Evolutionary conservation across 2,113 vertebrate genomes (phyloP), one percentile per base, ranked within the genome.

Genomic region (Muntiacus muntjak): DNA sequence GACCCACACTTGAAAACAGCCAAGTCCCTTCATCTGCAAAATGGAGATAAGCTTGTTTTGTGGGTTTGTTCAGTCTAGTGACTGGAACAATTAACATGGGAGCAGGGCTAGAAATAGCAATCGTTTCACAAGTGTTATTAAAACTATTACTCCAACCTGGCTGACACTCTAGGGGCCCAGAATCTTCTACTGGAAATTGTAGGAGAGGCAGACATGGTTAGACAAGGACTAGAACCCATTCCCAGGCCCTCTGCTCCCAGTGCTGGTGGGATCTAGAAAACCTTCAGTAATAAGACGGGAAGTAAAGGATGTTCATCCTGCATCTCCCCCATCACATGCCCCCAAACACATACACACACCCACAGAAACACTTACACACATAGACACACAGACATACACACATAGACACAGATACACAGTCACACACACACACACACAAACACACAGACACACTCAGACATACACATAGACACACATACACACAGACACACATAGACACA

Each of bases 61-160:
- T 52, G 33, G 33, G 25, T 36, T 87, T 87, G 6, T 87, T 81
- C 55, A 95, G 12, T 83, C 64, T 83, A 23, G 4, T 57, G 47
- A 81, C 55, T 82, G 30, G 93, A 96, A 95, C 52, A 91, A 91
- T 93, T 85, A 89, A n/a, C 64, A 47, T 3, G 23, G 55, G 52
- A 79, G 7, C 30, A 78, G 45, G 55, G 25, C 74, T 84, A 92
- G 58, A 86, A 87, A 87, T 57, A 67, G 33, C 45, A 92, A 52
- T 25, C 5, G 4, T 78, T 97, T 83, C 50, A 87, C 5, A 71
- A 96, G 17, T 54, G 54, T 92, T 95, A 96, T 67, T 96, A 95
- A 96, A 95, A 85, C 60, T 95, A 84, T 90, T 83, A 90, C 47
- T 94, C 60, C 89, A 96, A 87, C 2, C 85, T 79, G 14, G 58